These are phyloP conservation scores for Pelvicachromis taeniatus DNA, from an alignment of 2,113 vertebrate species.

Conservation along the genomic window DNA sequence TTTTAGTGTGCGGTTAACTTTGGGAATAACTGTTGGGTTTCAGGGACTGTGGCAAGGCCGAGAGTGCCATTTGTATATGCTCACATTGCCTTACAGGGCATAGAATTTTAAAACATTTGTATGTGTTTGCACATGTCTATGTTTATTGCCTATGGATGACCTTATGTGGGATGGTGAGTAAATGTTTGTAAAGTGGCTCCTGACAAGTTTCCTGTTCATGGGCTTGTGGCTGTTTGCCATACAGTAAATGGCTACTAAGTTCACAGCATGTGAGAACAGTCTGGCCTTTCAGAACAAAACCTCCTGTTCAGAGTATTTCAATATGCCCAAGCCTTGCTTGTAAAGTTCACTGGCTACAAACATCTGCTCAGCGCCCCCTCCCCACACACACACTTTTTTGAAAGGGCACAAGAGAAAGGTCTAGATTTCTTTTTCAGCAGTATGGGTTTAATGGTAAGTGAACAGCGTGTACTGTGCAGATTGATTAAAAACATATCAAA, in stretches of 20 bases:
- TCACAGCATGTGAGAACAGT: slow-evolving; percentile 63
- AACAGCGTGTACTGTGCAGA: neutral
- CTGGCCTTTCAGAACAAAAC: slow-evolving; percentile 71
- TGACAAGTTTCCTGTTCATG: slow-evolving; percentile 26
- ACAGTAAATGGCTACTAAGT: slow-evolving; percentile 22
- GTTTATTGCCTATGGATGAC: slow-evolving; percentile 28
- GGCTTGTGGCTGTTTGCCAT: slow-evolving; percentile 18
- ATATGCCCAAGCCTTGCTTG: slow-evolving; percentile 53
- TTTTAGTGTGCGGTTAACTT: neutral
- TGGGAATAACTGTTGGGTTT: neutral
- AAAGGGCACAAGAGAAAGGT: neutral
- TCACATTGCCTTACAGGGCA: neutral
- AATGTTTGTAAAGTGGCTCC: slow-evolving; percentile 57
- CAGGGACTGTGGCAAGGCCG: neutral
- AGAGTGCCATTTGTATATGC: neutral
- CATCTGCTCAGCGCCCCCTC: slow-evolving; percentile 13
- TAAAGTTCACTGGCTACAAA: slow-evolving; percentile 55
- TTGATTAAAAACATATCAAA: neutral
- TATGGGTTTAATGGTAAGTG: neutral
- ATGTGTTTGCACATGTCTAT: slow-evolving; percentile 15
- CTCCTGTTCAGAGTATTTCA: slow-evolving; percentile 55
- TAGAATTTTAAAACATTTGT: neutral
- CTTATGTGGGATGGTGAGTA: slow-evolving; percentile 48
- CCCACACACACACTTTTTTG: neutral
- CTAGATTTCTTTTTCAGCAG: neutral